These are phyloP conservation scores for Norana najaformis DNA, from an alignment of 2,888 invertebrate genomes.

Conservation along the genomic window DNA sequence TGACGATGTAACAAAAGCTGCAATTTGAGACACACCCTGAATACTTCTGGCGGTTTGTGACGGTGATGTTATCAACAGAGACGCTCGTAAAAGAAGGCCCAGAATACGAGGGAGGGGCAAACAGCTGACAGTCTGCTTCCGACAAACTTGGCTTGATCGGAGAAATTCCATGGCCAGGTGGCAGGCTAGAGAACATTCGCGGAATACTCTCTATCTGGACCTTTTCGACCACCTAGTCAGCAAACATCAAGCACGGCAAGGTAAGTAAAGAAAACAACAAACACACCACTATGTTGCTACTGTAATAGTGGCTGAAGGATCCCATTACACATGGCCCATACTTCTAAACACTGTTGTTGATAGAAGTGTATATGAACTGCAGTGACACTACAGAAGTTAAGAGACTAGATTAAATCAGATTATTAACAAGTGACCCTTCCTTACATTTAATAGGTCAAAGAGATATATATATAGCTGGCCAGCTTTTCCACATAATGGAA, in stretches of 20 bases:
- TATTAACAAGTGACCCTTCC: too few relatives aligned
- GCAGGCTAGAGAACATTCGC: conserved; percentile 36
- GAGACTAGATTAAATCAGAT: too few relatives aligned
- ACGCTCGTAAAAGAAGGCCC: conserved; percentile 34
- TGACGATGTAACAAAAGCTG: too few relatives aligned
- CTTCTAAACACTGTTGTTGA: too few relatives aligned
- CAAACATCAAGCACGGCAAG: neutral
- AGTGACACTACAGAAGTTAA: too few relatives aligned
- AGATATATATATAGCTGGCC: too few relatives aligned
- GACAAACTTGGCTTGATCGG: conserved; percentile 39
- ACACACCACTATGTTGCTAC: neutral
- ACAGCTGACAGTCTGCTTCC: conserved; percentile 36
- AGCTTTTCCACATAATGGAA: too few relatives aligned
- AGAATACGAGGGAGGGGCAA: conserved; percentile 25
- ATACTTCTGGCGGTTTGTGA: neutral
- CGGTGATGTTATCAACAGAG: conserved; percentile 33
- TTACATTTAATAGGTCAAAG: too few relatives aligned
- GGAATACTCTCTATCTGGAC: conserved; percentile 27
- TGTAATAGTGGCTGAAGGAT: too few relatives aligned
- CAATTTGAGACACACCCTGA: neutral
- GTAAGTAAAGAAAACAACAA: neutral
- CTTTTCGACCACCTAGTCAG: conserved; percentile 9
- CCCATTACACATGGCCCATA: too few relatives aligned
- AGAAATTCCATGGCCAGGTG: conserved; percentile 33
- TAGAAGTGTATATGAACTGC: too few relatives aligned